phyloP scores from a whole-genome alignment of 1,140 invertebrate species.

The Bicyclus anynana region DNA sequence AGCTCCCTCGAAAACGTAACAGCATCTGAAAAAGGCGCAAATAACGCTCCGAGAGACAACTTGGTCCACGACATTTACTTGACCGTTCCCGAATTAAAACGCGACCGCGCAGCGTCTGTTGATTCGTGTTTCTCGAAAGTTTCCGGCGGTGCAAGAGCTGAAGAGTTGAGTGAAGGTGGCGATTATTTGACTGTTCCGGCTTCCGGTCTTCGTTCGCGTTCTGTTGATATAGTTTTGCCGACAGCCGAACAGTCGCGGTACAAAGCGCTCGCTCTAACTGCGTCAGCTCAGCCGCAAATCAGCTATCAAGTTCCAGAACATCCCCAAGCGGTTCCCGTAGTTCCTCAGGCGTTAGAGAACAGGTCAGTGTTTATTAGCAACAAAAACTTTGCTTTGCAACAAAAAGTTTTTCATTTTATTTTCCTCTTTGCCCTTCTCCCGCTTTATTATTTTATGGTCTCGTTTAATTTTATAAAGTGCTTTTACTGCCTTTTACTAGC shows the following conservation, averaged over 20 bases:
- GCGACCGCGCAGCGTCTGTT: slow-evolving; percentile 90
- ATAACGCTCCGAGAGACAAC: slow-evolving; percentile 74
- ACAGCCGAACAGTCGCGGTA: slow-evolving; percentile 91
- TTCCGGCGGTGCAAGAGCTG: slow-evolving; percentile 81
- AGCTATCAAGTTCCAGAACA: slow-evolving; percentile 36
- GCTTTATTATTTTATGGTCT: slow-evolving; percentile 9
- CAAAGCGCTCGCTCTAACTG: slow-evolving; percentile 84
- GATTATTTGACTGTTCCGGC: slow-evolving; percentile 83
- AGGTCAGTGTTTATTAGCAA: slow-evolving; percentile 63
- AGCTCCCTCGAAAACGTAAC: slow-evolving; percentile 82
- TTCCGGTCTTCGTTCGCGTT: slow-evolving; percentile 85
- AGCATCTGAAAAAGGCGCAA: slow-evolving; percentile 75
- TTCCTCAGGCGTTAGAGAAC: slow-evolving; percentile 37
- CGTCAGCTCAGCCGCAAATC: slow-evolving; percentile 49
- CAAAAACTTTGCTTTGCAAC: slow-evolving; percentile 4
- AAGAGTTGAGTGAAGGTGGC: slow-evolving; percentile 80
- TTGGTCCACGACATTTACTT: slow-evolving; percentile 86
- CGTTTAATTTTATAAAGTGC: slow-evolving; percentile 10
- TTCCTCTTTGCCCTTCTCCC: slow-evolving; percentile 1
- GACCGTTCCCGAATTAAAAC: slow-evolving; percentile 87
- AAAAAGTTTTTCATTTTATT: slow-evolving; percentile 13
- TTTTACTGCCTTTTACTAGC: not conserved
- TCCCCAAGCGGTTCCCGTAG: slow-evolving; percentile 25
- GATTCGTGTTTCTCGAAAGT: slow-evolving; percentile 89
- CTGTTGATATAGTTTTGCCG: slow-evolving; percentile 93